Evolutionary conservation across 2,888 invertebrate species (phyloP), one percentile per base, ranked within the genome.

Genomic region (Strigamia maritima): DNA sequence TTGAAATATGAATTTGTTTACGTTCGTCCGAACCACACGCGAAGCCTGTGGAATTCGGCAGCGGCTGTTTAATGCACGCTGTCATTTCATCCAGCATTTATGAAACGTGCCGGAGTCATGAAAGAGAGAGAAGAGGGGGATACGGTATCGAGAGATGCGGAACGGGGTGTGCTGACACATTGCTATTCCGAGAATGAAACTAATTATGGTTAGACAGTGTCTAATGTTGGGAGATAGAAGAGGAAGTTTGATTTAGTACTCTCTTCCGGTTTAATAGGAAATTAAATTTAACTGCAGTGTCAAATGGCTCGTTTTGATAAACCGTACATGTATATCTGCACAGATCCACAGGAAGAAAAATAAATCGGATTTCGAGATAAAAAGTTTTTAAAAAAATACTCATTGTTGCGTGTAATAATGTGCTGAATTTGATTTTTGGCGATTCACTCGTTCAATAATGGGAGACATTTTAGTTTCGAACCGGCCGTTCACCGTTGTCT

Each of bases 1-100:
- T 49, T 49, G 49, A 49, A 49, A 49, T 49, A 49, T 49, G 49
- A 49, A 49, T 49, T 49, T 49, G 49, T 49, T 49, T 49, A 49
- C 49, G 6, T 49, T 49, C n/a, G 49, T n/a, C 49, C 49, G 49
- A 49, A 49, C 49, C 49, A n/a, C 49, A n/a, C 14, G 49, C 8
- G 49, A 49, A n/a, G 19, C 2, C n/a, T 49, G 49, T 49, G 49
- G 49, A 49, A 49, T 49, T 49, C 49, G 49, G 49, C 49, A 49
- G 49, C 49, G 49, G 49, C 49, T 49, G 49, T 19, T 49, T 49
- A 49, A 49, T 19, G 49, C 49, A n/a, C 49, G 49, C n/a, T 49
- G 49, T 49, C 49, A 49, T 49, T 49, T 16, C 14, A n/a, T n/a
- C 31, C 8, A n/a, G n/a, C 49, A 49, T 16, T 49, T 49, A 49